A percentile compares a stretch with the other conserved stretches of the same genome.
Conservation (phyloP, 2,113 vertebrate species). For the Bungarus multicinctus region DNA sequence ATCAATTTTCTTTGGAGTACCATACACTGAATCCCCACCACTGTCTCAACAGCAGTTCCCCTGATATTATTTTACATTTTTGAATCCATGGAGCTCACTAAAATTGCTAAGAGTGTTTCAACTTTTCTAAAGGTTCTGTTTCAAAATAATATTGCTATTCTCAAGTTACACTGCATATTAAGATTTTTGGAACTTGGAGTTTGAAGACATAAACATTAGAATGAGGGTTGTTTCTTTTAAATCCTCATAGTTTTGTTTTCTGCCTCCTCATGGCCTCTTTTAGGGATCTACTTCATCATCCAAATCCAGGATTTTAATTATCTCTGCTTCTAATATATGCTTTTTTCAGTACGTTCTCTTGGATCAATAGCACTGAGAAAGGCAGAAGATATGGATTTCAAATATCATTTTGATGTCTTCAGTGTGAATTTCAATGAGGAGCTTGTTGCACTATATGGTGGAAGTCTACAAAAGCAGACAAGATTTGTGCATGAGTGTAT, state of each 20-base stretch:
- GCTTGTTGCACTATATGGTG: conserved; percentile 93
- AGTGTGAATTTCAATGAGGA: conserved; percentile 97
- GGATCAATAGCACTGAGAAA: conserved; percentile 94
- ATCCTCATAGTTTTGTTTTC: background rate
- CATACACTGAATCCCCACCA: background rate
- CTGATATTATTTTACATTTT: background rate
- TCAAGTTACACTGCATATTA: background rate
- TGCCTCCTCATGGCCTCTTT: background rate
- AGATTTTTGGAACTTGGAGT: background rate
- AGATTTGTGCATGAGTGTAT: conserved; percentile 93
- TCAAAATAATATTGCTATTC: background rate
- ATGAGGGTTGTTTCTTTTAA: background rate
- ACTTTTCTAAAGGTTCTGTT: background rate
- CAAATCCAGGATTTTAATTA: background rate
- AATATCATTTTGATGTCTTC: conserved; percentile 93
- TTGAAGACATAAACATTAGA: background rate
- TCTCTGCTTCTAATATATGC: conserved; percentile 7
- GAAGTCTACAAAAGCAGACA: conserved; percentile 87
- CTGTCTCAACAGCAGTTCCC: background rate
- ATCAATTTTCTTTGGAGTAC: background rate
- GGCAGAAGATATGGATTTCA: conserved; percentile 85
- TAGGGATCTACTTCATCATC: background rate
- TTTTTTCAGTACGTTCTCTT: conserved; percentile 84
- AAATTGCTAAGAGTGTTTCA: background rate
- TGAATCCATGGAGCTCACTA: background rate